Percentiles rank a stretch among this genome's conserved stretches.
Evolutionary conservation across 2,797 vertebrate species (phyloP).

Genomic region (Hypotaenidia okinawae): DNA sequence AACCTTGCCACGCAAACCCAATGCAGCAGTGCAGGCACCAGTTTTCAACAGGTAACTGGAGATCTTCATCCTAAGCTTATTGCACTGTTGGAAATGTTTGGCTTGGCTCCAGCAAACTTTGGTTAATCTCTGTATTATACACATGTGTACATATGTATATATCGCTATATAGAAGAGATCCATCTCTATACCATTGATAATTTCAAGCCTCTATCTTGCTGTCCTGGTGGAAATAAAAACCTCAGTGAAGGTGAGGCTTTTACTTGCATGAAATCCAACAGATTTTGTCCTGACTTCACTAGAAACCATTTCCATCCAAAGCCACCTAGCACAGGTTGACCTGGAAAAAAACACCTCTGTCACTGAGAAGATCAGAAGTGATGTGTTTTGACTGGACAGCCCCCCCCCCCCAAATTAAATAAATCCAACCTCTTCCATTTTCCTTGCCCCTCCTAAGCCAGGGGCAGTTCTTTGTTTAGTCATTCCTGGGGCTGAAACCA

Average conservation of each 20-base stretch:
- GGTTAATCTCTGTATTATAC: not conserved
- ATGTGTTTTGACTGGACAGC: not conserved
- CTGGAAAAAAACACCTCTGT: not conserved
- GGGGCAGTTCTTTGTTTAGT: constrained; percentile 47
- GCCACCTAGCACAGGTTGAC: not conserved
- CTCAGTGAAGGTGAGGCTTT: not conserved
- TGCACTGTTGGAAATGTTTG: not conserved
- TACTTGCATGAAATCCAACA: not conserved
- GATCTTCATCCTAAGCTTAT: not conserved
- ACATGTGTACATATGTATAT: too few species aligned
- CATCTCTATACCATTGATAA: not conserved
- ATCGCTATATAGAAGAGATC: not conserved
- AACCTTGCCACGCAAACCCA: too few species aligned
- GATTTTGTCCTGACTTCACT: not conserved
- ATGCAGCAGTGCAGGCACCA: not conserved
- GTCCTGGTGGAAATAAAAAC: not conserved
- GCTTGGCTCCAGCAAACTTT: not conserved
- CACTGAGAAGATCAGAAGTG: not conserved
- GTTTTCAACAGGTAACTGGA: not conserved
- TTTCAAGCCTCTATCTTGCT: not conserved
- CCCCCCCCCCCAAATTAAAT: not conserved
- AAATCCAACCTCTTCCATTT: not conserved
- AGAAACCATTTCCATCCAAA: not conserved
- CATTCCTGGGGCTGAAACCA: constrained; percentile 51
- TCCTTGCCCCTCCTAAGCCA: not conserved